phyloP scores from a whole-genome alignment of 2,797 vertebrate species.

The Chelonia mydas region DNA sequence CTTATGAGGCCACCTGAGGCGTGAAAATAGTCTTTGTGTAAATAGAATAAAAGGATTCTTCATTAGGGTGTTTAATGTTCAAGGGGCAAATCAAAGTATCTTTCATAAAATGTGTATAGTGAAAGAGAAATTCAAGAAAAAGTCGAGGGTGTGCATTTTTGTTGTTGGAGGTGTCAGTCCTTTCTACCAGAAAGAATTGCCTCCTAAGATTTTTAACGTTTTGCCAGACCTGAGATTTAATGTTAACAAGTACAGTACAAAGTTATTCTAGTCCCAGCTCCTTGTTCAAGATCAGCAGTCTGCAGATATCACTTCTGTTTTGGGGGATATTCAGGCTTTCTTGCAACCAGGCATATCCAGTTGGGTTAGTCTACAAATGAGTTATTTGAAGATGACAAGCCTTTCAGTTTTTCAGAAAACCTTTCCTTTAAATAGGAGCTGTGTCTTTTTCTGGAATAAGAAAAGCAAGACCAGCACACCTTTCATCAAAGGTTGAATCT shows the following conservation, averaged over 20 bases:
- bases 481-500: not conserved
- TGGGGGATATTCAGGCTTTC: not conserved
- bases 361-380: not conserved
- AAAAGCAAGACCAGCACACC: not conserved
- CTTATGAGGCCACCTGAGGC: not conserved
- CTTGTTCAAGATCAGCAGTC: not conserved
- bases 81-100: not conserved
- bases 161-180: not conserved
- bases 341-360: not conserved
- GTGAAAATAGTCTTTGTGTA: not conserved
- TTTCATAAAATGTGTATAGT: not conserved
- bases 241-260: not conserved
- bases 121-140: not conserved
- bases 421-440: not conserved
- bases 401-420: not conserved
- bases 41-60: not conserved
- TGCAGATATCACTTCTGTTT: not conserved
- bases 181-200: not conserved
- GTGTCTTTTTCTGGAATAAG: not conserved
- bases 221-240: not conserved
- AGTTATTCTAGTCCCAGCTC: not conserved
- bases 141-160: not conserved
- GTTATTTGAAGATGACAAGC: not conserved
- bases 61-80: not conserved
- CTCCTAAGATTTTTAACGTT: not conserved